Conservation (phyloP, 2,888 invertebrate species). For the Ormyrus thymus region DNA sequence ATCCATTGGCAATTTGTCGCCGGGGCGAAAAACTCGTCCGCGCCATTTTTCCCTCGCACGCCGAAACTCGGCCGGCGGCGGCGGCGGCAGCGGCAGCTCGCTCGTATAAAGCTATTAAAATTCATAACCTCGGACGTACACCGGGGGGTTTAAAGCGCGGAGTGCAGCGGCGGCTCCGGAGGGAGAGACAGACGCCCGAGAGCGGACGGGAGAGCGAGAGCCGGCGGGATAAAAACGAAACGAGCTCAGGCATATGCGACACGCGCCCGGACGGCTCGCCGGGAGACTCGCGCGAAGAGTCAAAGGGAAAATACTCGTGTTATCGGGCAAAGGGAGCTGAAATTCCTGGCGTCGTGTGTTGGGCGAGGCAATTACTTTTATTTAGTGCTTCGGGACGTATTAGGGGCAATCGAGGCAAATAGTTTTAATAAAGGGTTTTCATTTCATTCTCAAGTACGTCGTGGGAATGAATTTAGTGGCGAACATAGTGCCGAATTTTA, state of each 20-base stretch:
- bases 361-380: background rate
- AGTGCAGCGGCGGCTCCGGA: slow-evolving; percentile 58
- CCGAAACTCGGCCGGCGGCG: slow-evolving; percentile 29
- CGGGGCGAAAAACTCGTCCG: slow-evolving; percentile 69
- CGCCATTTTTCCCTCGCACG: slow-evolving; percentile 67
- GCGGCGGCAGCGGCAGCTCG: slow-evolving; percentile 50
- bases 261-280: background rate
- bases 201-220: background rate
- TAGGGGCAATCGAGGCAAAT: too few species aligned
- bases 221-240: background rate
- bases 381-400: background rate
- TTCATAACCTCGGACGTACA: slow-evolving; percentile 75
- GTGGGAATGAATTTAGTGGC: too few species aligned
- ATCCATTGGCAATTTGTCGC: slow-evolving; percentile 74
- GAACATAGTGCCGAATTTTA: too few species aligned
- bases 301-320: slow-evolving; percentile 10
- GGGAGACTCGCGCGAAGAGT: slow-evolving; percentile 16
- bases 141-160: slow-evolving; percentile 70
- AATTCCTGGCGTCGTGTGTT: slow-evolving; percentile 7
- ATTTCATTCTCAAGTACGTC: too few species aligned
- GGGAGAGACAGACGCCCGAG: slow-evolving; percentile 15
- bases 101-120: slow-evolving; percentile 74
- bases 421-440: too few species aligned
- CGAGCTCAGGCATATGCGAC: slow-evolving; percentile 3
- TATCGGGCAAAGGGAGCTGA: background rate